Conservation (phyloP, 1,140 invertebrate species). For the Parasteatoda tepidariorum region DNA sequence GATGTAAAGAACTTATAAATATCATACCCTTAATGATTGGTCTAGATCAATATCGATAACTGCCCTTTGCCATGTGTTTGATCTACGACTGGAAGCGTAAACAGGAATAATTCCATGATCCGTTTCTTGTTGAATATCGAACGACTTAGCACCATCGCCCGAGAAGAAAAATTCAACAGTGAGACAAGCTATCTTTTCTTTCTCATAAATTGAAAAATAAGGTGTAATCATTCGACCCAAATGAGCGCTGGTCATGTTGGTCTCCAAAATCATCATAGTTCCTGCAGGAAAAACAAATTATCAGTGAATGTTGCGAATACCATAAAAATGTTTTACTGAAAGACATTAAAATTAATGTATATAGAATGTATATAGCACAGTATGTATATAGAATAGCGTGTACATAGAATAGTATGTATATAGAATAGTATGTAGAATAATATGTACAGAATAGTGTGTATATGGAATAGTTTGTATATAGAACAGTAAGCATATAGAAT, state of each 20-base stretch:
- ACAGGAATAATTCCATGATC: constrained; percentile 6
- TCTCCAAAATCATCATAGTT: background rate
- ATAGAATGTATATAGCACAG: too few relatives aligned
- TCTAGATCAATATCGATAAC: constrained; percentile 5
- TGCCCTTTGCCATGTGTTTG: background rate
- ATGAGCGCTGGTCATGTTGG: background rate
- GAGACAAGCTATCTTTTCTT: background rate
- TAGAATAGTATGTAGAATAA: too few relatives aligned
- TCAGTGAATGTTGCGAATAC: too few relatives aligned
- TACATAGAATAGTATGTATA: too few relatives aligned
- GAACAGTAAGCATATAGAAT: too few relatives aligned
- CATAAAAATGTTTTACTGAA: too few relatives aligned
- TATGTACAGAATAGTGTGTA: too few relatives aligned
- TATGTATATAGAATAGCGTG: too few relatives aligned
- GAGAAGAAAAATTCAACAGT: background rate
- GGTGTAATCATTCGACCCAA: constrained; percentile 7
- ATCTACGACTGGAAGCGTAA: background rate
- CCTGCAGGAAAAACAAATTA: background rate
- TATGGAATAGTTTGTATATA: too few relatives aligned
- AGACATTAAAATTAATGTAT: too few relatives aligned
- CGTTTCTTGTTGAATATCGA: constrained; percentile 1
- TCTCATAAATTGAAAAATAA: constrained; percentile 15
- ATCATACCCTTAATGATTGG: constrained; percentile 15
- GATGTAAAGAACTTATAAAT: too few relatives aligned
- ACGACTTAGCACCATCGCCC: background rate